Percentiles rank a stretch among this genome's conserved stretches.
Conservation (phyloP, 1,140 invertebrate species). For the Uloborus diversus region DNA sequence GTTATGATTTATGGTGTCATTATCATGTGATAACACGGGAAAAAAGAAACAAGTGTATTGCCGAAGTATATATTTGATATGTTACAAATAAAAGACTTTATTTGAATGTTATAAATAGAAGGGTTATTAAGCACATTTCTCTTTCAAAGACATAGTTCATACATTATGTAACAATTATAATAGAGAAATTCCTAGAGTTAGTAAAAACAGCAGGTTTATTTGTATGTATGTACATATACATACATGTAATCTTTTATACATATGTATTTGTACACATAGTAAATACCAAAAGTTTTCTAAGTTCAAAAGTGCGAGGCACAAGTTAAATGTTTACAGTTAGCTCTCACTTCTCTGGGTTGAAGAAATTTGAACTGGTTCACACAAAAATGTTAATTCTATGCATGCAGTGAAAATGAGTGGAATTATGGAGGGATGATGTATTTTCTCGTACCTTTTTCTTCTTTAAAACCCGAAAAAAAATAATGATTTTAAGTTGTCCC, state of each 20-base stretch:
- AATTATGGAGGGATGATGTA: too few species aligned
- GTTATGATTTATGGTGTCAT: too few species aligned
- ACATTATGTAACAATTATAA: neutral
- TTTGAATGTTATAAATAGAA: conserved; percentile 9
- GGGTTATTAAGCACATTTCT: conserved; percentile 24
- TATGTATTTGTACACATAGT: neutral
- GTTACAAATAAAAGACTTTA: conserved; percentile 34
- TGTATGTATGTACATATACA: neutral
- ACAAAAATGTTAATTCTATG: neutral
- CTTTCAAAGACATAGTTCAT: neutral
- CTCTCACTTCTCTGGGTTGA: neutral
- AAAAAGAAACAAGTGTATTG: neutral
- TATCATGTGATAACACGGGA: too few species aligned
- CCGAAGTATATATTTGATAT: conserved; percentile 47
- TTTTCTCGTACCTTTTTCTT: too few species aligned
- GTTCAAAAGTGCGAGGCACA: conserved; percentile 18
- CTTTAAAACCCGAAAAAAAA: too few species aligned
- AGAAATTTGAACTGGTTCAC: neutral
- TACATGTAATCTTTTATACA: neutral
- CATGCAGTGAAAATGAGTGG: neutral
- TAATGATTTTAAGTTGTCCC: too few species aligned
- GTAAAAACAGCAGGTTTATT: neutral
- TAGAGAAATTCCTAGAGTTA: neutral
- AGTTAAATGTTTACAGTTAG: neutral
- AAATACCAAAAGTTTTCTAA: conserved; percentile 18